These are phyloP conservation scores for Epirrhoe alternata DNA, from an alignment of 2,888 invertebrate genomes.

Conservation along the genomic window DNA sequence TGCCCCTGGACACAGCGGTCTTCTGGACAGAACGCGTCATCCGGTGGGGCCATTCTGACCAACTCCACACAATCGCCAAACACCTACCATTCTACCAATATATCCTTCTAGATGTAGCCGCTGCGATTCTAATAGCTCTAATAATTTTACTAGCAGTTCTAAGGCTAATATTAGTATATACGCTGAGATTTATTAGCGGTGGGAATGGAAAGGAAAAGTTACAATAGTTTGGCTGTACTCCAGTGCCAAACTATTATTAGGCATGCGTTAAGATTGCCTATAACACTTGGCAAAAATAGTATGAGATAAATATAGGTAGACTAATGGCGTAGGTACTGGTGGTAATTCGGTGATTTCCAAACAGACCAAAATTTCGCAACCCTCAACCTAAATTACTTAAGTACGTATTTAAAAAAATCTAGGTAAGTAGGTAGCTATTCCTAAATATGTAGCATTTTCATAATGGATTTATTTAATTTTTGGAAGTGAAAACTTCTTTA, in stretches of 20 bases:
- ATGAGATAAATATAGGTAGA: background rate
- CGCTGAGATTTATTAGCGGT: constrained; percentile 56
- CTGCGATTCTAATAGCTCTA: constrained; percentile 53
- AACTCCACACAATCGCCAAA: constrained; percentile 62
- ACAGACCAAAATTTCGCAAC: too few species aligned
- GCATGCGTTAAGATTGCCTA: background rate
- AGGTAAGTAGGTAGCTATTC: background rate
- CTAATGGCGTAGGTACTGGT: too few species aligned
- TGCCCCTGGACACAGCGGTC: constrained; percentile 83
- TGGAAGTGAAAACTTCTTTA: too few species aligned
- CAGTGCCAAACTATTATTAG: constrained; percentile 34
- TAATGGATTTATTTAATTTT: too few species aligned
- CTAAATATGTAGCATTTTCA: background rate
- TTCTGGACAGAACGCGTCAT: constrained; percentile 86
- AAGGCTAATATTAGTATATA: constrained; percentile 55
- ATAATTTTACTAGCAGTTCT: constrained; percentile 52
- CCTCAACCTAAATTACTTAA: too few species aligned
- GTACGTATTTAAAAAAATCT: too few species aligned
- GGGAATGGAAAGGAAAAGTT: constrained; percentile 66
- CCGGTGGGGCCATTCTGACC: constrained; percentile 69
- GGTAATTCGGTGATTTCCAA: too few species aligned
- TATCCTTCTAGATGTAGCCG: constrained; percentile 67
- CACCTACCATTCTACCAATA: constrained; percentile 66
- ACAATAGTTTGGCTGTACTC: constrained; percentile 54
- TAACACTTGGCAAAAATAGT: background rate